phyloP scores from a whole-genome alignment of 2,113 vertebrate genomes.

The Heterotilapia buettikoferi region DNA sequence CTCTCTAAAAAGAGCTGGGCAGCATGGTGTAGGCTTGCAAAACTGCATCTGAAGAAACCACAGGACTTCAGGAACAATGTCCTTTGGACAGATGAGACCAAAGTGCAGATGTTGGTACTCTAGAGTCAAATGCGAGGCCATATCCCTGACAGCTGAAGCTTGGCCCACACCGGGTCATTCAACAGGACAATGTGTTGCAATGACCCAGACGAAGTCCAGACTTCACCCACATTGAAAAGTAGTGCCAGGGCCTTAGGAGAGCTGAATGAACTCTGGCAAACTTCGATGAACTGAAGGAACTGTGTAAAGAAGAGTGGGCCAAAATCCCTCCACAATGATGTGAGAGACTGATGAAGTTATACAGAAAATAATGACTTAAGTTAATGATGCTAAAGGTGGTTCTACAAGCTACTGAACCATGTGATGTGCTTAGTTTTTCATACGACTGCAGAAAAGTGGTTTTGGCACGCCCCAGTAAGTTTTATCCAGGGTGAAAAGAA shows the following conservation, averaged over 20 bases:
- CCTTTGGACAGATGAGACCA: background rate
- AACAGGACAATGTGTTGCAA: fast-evolving
- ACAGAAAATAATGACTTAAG: background rate
- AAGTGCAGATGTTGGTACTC: background rate
- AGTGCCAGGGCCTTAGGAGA: background rate
- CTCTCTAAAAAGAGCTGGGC: background rate
- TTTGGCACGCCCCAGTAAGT: background rate
- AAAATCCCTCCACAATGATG: background rate
- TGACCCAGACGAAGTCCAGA: background rate
- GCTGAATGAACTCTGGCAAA: background rate
- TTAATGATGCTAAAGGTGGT: background rate
- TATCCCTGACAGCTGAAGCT: background rate
- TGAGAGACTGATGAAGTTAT: background rate
- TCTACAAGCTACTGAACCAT: background rate
- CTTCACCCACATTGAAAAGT: background rate
- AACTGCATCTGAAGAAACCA: background rate
- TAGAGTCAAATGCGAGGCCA: background rate
- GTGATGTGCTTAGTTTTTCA: background rate
- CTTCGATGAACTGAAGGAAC: background rate
- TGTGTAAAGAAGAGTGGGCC: background rate
- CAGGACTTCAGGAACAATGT: background rate
- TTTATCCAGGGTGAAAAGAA: background rate
- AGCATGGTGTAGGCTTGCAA: background rate
- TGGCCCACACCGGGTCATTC: background rate
- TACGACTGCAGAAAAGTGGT: background rate